Evolutionary conservation across 2,888 invertebrate genomes (phyloP), one percentile per base, ranked within the genome.

Genomic region (Pollenia angustigena): DNA sequence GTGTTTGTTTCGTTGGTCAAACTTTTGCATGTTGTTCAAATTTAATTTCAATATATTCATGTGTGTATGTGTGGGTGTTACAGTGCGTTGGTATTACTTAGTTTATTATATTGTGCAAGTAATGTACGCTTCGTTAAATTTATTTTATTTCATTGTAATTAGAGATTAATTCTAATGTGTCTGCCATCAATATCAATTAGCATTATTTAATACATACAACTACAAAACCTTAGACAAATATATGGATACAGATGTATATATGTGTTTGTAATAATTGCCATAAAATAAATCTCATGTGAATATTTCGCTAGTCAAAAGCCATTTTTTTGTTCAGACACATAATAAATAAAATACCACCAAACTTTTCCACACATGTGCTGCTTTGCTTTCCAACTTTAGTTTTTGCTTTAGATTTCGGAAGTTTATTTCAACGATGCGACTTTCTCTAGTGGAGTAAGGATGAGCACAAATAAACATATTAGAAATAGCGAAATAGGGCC

Each of bases 121-220:
- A 88, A 87, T 87, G 85, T 86, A 82, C 80, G 88, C 85, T 80
- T 84, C 85, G 80, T 84, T 88, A 82, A 88, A 88, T 86, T 88
- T 87, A 89, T 89, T 85, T 86, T 86, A 87, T 89, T 88, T 87
- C 86, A 84, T 85, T 88, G 87, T 88, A 89, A 89, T 88, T 89
- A 87, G 85, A 86, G 84, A 89, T 88, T 88, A 88, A 88, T 88
- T 89, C 87, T 81, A 89, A 88, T 88, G 88, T 88, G 87, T 82
- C 87, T 88, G 88, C 88, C 87, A 88, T 89, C 89, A 88, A 88
- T 89, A 88, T 89, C 87, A 89, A 89, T 89, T 89, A 88, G 85
- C 60, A 81, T 62, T 66, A 71, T 64, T 71, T 74, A 69, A 74
- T 52, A 58, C 71, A 84, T 42, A 68, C 14, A 54, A 44, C 62